These are phyloP conservation scores for Trogon surrucura DNA, from an alignment of 2,113 vertebrate genomes.

Conservation along the genomic window DNA sequence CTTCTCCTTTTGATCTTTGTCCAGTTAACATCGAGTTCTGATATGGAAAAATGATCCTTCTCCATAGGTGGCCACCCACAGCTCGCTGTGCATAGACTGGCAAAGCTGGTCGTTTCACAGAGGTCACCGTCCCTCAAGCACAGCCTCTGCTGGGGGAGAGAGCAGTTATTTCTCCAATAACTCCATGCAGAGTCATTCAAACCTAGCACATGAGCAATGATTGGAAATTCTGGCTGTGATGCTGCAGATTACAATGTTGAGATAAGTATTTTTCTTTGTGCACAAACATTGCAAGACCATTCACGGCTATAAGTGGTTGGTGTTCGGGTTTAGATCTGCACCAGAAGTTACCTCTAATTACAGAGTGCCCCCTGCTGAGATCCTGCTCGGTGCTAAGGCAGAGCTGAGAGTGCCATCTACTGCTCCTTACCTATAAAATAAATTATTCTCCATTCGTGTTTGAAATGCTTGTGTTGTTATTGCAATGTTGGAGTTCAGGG, in stretches of 20 bases:
- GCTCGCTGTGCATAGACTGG: not conserved
- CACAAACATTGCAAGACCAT: not conserved
- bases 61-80: not conserved
- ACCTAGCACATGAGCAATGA: accelerated
- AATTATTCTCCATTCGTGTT: not conserved
- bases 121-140: not conserved
- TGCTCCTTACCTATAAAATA: slow-evolving; percentile 30
- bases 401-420: slow-evolving; percentile 62
- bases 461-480: not conserved
- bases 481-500: not conserved
- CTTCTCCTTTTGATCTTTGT: slow-evolving; percentile 36
- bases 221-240: not conserved
- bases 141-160: not conserved
- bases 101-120: accelerated
- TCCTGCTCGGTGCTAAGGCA: not conserved
- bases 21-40: not conserved
- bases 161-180: not conserved
- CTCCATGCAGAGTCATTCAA: not conserved
- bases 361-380: slow-evolving; percentile 37
- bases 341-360: not conserved
- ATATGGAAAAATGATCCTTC: not conserved
- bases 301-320: not conserved
- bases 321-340: not conserved
- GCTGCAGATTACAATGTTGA: not conserved
- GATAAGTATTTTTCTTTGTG: not conserved